Percentiles rank a stretch among this genome's conserved stretches.
These are phyloP conservation scores for Rhynchomys soricoides DNA, from an alignment of 2,113 vertebrate species.

Conservation along the genomic window DNA sequence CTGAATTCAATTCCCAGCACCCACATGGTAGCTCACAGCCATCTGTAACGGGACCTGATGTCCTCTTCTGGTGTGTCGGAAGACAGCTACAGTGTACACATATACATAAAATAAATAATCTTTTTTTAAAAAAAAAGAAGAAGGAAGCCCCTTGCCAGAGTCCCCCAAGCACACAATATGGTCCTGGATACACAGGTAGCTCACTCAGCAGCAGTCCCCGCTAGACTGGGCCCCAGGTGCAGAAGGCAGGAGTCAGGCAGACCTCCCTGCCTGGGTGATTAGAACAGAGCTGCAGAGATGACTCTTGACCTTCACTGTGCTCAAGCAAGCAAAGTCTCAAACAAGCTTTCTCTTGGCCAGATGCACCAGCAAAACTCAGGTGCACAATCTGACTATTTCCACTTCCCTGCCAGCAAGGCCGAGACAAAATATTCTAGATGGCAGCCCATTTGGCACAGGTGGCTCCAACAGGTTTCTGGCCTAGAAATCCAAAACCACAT, in stretches of 20 bases:
- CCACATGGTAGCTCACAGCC: no score
- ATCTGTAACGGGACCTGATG: no score
- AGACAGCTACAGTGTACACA: no score
- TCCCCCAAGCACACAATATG: accelerated
- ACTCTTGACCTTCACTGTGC: background rate
- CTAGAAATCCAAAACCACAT: slow-evolving; percentile 18
- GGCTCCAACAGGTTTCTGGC: background rate
- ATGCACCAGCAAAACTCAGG: background rate
- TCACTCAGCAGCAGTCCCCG: background rate
- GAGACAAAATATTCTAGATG: background rate
- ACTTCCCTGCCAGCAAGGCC: background rate
- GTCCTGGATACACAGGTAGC: background rate
- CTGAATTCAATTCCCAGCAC: no score
- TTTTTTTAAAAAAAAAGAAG: no score
- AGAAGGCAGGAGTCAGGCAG: background rate
- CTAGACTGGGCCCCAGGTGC: background rate
- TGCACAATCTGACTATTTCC: background rate
- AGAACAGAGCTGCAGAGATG: background rate
- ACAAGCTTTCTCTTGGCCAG: background rate
- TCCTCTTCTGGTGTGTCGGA: no score
- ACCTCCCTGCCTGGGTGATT: background rate
- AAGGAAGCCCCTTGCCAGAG: background rate
- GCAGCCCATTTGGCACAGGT: background rate
- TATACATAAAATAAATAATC: no score
- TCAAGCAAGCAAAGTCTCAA: background rate